A percentile compares a stretch with the other conserved stretches of the same genome.
These are phyloP conservation scores for Mamestra configurata DNA, from an alignment of 1,140 invertebrate genomes.

Conservation along the genomic window DNA sequence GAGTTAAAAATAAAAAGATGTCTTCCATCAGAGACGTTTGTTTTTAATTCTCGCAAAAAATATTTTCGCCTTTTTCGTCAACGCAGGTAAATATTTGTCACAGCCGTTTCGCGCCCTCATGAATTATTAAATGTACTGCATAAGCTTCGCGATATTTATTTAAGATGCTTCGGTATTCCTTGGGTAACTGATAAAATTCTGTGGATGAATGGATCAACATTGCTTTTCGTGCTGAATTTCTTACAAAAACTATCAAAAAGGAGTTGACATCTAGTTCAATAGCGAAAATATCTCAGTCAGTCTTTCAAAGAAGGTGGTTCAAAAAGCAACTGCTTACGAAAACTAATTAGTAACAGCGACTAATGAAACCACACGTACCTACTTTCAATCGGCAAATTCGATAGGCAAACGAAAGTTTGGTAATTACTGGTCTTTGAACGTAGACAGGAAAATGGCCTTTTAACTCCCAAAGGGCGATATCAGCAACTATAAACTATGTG, in stretches of 20 bases:
- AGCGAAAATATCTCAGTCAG: too few relatives aligned
- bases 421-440: neutral
- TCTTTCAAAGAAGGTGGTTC: neutral
- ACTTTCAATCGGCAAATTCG: neutral
- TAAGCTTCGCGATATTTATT: constrained; percentile 16
- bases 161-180: neutral
- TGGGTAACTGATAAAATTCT: neutral
- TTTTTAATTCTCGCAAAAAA: constrained; percentile 29
- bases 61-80: constrained; percentile 15
- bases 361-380: neutral
- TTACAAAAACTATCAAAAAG: too few relatives aligned
- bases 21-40: constrained; percentile 17
- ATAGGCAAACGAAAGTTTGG: neutral
- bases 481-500: constrained; percentile 1
- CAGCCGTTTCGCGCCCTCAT: constrained; percentile 24
- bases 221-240: neutral
- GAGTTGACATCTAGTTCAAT: too few relatives aligned
- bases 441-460: neutral
- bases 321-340: neutral
- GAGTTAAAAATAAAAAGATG: neutral
- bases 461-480: constrained; percentile 15
- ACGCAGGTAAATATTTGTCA: constrained; percentile 33
- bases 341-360: neutral
- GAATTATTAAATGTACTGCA: constrained; percentile 23
- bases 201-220: neutral